Evolutionary conservation across 2,888 invertebrate species (phyloP).

Genomic region (Acronicta alni): DNA sequence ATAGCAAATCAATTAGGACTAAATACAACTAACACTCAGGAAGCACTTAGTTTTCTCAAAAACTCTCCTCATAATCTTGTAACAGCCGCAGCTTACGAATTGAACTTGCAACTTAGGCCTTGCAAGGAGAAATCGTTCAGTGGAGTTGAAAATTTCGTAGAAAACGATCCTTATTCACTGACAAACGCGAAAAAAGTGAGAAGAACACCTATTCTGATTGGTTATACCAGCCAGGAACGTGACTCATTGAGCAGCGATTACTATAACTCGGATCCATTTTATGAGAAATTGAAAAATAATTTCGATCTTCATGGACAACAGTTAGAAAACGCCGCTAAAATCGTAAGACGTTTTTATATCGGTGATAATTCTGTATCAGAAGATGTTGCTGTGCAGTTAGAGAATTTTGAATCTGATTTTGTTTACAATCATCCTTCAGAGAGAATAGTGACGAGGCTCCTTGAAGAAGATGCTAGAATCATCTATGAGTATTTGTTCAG

Average conservation of each 20-base stretch:
- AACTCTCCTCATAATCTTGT: constrained; percentile 71
- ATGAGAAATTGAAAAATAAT: constrained; percentile 69
- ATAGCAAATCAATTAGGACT: constrained; percentile 76
- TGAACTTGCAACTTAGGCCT: constrained; percentile 73
- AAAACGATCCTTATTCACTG: constrained; percentile 74
- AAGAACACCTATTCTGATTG: constrained; percentile 78
- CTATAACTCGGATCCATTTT: constrained; percentile 74
- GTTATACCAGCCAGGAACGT: constrained; percentile 75
- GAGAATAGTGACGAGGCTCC: constrained; percentile 70
- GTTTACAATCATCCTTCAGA: constrained; percentile 76
- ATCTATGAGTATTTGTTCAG: constrained; percentile 79
- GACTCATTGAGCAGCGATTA: constrained; percentile 63
- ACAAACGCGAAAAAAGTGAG: constrained; percentile 75
- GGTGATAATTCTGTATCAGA: constrained; percentile 75
- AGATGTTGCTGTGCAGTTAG: constrained; percentile 64
- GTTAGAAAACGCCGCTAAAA: constrained; percentile 64
- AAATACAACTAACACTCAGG: constrained; percentile 70
- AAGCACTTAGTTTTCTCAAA: constrained; percentile 74
- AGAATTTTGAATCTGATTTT: constrained; percentile 79
- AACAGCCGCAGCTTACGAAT: constrained; percentile 70
- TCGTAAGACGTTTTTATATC: constrained; percentile 77
- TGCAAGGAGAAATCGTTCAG: constrained; percentile 82
- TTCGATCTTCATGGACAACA: constrained; percentile 73
- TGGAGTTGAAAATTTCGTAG: constrained; percentile 77
- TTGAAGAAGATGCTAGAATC: constrained; percentile 74